Evolutionary conservation across 2,888 invertebrate genomes (phyloP).

Genomic region (Orchesella flavescens): DNA sequence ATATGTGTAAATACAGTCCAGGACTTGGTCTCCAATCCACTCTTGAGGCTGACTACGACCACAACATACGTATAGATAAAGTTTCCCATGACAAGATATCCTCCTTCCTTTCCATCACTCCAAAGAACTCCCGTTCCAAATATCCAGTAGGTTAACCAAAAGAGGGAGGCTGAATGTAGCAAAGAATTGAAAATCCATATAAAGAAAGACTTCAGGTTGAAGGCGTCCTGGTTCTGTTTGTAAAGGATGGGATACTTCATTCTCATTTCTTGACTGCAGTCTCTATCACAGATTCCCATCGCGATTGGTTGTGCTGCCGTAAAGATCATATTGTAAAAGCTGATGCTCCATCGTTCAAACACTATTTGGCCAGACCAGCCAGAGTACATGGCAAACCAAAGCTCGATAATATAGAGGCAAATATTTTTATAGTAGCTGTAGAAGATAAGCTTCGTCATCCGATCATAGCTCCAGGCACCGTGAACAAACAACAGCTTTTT

Average conservation of each 20-base stretch:
- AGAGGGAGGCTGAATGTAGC: conserved; percentile 93
- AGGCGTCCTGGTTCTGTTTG: conserved; percentile 87
- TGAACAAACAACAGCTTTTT: conserved; percentile 93
- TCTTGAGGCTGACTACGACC: conserved; percentile 96
- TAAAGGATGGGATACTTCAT: conserved; percentile 82
- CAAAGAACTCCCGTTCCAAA: conserved; percentile 84
- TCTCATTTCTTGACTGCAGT: conserved; percentile 91
- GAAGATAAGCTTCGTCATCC: conserved; percentile 97
- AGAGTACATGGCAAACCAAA: conserved; percentile 98
- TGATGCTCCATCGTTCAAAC: too few species aligned
- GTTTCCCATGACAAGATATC: conserved; percentile 95
- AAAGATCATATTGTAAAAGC: too few species aligned
- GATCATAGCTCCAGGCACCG: conserved; percentile 99
- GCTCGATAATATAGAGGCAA: conserved; percentile 97
- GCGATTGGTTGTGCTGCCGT: conserved; percentile 81
- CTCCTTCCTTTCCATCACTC: conserved; percentile 88
- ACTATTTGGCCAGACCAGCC: conserved; percentile 87
- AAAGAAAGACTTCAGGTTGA: conserved; percentile 94
- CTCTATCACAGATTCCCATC: conserved; percentile 98
- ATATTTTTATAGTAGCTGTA: conserved; percentile 99
- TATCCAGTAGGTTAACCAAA: conserved; percentile 90
- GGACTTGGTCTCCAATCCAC: conserved; percentile 94
- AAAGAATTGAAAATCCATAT: conserved; percentile 95
- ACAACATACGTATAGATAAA: conserved; percentile 98
- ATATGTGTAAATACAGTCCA: conserved; percentile 96